Conservation (phyloP, 2,797 vertebrate species). For the Euthynnus affinis region DNA sequence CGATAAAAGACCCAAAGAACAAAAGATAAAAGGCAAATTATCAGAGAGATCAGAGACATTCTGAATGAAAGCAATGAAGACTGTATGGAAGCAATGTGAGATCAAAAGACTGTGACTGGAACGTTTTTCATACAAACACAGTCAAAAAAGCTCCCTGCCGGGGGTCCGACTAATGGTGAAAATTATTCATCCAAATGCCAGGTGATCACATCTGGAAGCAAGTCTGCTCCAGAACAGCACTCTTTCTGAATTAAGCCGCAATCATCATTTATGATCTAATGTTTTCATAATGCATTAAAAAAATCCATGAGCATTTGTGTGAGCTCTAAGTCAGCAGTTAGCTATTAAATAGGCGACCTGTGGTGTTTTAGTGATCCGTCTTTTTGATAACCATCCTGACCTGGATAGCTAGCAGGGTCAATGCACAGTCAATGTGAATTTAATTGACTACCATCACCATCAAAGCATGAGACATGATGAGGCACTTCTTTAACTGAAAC, state of each 20-base stretch:
- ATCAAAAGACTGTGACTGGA: slow-evolving; percentile 56
- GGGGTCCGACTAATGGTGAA: slow-evolving; percentile 53
- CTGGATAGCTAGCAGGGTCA: neutral
- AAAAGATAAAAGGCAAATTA: slow-evolving; percentile 39
- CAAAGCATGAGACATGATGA: neutral
- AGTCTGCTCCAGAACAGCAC: slow-evolving; percentile 40
- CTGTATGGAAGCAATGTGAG: slow-evolving; percentile 22
- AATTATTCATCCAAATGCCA: slow-evolving; percentile 66
- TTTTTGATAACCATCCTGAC: slow-evolving; percentile 37
- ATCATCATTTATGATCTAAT: slow-evolving; percentile 64
- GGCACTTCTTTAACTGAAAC: neutral
- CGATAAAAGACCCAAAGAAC: slow-evolving; percentile 26
- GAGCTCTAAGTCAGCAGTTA: slow-evolving; percentile 51
- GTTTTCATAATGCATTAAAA: slow-evolving; percentile 56
- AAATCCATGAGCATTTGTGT: slow-evolving; percentile 36
- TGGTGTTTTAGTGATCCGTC: slow-evolving; percentile 21
- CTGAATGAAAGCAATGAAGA: slow-evolving; percentile 32
- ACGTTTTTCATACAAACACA: slow-evolving; percentile 40
- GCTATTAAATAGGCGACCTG: slow-evolving; percentile 46
- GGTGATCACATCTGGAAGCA: slow-evolving; percentile 75
- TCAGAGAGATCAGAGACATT: slow-evolving; percentile 17
- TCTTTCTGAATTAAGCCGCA: slow-evolving; percentile 53
- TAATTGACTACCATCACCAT: slow-evolving; percentile 27
- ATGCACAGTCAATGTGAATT: neutral
- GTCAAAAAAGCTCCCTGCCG: slow-evolving; percentile 19